These are phyloP conservation scores for Glaucidium brasilianum DNA, from an alignment of 2,113 vertebrate genomes.

Conservation along the genomic window DNA sequence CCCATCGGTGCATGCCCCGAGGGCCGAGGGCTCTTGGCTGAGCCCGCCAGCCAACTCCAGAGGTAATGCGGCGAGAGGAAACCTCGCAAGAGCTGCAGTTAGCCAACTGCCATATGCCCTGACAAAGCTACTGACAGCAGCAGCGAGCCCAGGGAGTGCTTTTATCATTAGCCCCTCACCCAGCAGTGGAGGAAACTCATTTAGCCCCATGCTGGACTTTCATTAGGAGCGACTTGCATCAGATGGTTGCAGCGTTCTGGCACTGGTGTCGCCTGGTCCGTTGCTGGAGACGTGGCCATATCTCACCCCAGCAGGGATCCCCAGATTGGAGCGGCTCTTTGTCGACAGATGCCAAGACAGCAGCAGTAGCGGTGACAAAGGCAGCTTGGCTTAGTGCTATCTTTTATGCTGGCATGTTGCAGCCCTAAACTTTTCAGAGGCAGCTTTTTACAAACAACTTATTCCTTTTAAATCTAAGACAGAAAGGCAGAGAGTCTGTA, in stretches of 20 bases:
- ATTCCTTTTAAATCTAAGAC: background rate
- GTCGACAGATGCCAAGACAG: constrained; percentile 87
- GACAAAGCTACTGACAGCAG: constrained; percentile 84
- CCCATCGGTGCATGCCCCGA: background rate
- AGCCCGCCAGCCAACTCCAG: background rate
- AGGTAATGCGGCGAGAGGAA: constrained; percentile 30
- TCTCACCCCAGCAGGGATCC: constrained; percentile 79
- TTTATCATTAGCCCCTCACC: constrained; percentile 95
- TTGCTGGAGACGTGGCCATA: constrained; percentile 75
- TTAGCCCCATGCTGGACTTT: constrained; percentile 99
- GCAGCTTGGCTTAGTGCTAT: background rate
- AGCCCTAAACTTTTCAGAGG: constrained; percentile 24
- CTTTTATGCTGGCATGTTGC: constrained; percentile 42
- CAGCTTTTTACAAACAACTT: background rate
- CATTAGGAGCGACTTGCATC: constrained; percentile 98
- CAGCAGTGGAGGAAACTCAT: constrained; percentile 94
- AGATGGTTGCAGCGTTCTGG: constrained; percentile 90
- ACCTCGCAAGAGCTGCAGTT: constrained; percentile 73
- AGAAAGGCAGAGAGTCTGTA: background rate
- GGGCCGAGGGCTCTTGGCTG: background rate
- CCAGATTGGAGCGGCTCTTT: constrained; percentile 64
- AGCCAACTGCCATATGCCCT: constrained; percentile 93
- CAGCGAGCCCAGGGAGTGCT: constrained; percentile 87
- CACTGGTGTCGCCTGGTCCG: constrained; percentile 73
- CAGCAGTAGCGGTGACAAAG: constrained; percentile 24